phyloP scores from a whole-genome alignment of 2,797 vertebrate species.

The Phrynocephalus forsythii region DNA sequence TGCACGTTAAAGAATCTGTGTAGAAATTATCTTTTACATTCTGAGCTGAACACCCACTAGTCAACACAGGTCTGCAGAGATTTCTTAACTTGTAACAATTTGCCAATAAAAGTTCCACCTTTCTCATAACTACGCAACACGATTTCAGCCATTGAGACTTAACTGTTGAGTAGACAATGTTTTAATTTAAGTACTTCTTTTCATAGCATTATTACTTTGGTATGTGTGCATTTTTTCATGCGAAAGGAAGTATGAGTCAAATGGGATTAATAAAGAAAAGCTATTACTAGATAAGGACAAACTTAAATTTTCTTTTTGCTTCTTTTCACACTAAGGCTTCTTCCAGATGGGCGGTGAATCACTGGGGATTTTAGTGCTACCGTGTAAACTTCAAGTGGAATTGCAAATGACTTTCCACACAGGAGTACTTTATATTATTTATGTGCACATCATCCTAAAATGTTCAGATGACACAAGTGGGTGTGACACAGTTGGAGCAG shows the following conservation, averaged over 20 bases:
- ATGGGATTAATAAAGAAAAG: neutral
- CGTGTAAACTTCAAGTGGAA: neutral
- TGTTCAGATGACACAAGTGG: neutral
- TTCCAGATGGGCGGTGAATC: neutral
- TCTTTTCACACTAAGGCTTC: neutral
- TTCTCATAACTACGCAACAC: too few species aligned
- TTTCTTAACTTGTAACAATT: too few species aligned
- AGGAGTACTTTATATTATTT: neutral
- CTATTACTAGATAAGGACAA: neutral
- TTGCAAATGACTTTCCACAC: neutral
- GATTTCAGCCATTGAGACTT: too few species aligned
- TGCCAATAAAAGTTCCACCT: too few species aligned
- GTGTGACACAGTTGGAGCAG: neutral
- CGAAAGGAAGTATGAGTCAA: neutral
- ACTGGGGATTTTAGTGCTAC: neutral
- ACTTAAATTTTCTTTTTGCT: neutral
- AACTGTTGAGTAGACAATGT: too few species aligned
- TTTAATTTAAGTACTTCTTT: too few species aligned
- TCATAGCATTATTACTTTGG: too few species aligned
- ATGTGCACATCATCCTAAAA: neutral
- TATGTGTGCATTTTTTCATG: too few species aligned
- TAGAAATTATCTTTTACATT: too few species aligned
- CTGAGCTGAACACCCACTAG: too few species aligned
- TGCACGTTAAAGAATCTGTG: too few species aligned
- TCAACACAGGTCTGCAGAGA: too few species aligned